A percentile compares a stretch with the other conserved stretches of the same genome.
These are phyloP conservation scores for Nycticorax nycticorax DNA, from an alignment of 2,113 vertebrate genomes.

Conservation along the genomic window DNA sequence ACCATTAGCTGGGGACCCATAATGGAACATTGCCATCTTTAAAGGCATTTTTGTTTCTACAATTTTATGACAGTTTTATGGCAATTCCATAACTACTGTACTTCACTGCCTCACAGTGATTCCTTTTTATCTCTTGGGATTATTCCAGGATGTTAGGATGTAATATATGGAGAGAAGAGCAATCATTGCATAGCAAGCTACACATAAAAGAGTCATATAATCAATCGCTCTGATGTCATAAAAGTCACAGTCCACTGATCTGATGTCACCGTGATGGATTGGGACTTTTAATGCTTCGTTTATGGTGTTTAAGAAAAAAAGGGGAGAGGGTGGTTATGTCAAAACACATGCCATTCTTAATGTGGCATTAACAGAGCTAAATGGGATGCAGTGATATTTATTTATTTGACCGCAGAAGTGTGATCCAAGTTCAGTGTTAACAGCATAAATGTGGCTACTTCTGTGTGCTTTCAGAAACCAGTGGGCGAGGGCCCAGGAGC, in stretches of 20 bases:
- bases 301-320: not conserved
- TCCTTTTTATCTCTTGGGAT: constrained; percentile 51
- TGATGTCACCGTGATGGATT: constrained; percentile 64
- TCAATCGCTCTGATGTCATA: constrained; percentile 67
- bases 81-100: constrained; percentile 31
- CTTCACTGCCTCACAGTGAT: not conserved
- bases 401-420: not conserved
- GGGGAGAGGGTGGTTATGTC: not conserved
- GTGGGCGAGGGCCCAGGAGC: not conserved
- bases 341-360: constrained; percentile 45
- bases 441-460: not conserved
- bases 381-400: constrained; percentile 24
- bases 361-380: constrained; percentile 32
- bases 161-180: constrained; percentile 49
- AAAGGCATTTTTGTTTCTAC: constrained; percentile 58
- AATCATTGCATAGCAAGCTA: constrained; percentile 22
- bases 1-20: constrained; percentile 26
- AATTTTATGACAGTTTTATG: constrained; percentile 49
- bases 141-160: constrained; percentile 31
- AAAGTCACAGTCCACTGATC: constrained; percentile 62
- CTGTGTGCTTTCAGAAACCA: not conserved
- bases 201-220: constrained; percentile 58
- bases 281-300: constrained; percentile 47
- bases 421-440: constrained; percentile 11
- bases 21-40: constrained; percentile 30